Percentiles rank a stretch among this genome's conserved stretches.
Conservation (phyloP, 2,888 invertebrate genomes). For the Dilophus febrilis region DNA sequence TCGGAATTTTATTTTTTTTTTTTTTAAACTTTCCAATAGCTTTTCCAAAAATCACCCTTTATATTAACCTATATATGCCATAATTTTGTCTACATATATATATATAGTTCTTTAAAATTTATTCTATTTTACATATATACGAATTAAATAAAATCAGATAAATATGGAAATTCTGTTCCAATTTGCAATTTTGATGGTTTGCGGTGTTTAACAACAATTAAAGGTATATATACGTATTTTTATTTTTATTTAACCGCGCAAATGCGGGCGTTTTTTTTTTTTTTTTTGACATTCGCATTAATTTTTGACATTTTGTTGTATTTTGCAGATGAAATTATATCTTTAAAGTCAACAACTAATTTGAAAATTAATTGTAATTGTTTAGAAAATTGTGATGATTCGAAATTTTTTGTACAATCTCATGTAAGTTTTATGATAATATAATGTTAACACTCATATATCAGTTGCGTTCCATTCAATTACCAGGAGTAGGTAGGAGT, state of each 20-base stretch:
- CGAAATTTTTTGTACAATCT: constrained; percentile 46
- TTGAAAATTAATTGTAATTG: constrained; percentile 45
- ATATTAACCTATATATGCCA: too few species aligned
- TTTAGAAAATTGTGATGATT: constrained; percentile 49
- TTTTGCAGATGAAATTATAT: constrained; percentile 35
- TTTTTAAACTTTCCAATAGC: too few species aligned
- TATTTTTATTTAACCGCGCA: constrained; percentile 6
- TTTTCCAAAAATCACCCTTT: too few species aligned
- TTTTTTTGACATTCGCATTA: constrained; percentile 10
- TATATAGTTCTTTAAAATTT: too few species aligned
- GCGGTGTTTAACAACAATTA: constrained; percentile 40
- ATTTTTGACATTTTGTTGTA: constrained; percentile 13
- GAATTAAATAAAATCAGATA: too few species aligned
- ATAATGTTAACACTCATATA: too few species aligned
- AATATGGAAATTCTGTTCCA: constrained; percentile 22
- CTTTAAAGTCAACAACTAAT: constrained; percentile 31
- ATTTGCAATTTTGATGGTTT: constrained; percentile 45
- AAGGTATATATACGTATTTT: constrained; percentile 28
- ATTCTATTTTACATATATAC: too few species aligned
- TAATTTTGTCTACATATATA: too few species aligned
- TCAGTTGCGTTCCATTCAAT: too few species aligned
- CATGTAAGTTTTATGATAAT: constrained; percentile 37
- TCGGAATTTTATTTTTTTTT: too few species aligned
- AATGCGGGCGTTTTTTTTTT: constrained; percentile 5
- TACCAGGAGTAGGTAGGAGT: too few species aligned